Evolutionary conservation across 2,797 vertebrate species (phyloP).

Genomic region (Crotalus adamanteus): DNA sequence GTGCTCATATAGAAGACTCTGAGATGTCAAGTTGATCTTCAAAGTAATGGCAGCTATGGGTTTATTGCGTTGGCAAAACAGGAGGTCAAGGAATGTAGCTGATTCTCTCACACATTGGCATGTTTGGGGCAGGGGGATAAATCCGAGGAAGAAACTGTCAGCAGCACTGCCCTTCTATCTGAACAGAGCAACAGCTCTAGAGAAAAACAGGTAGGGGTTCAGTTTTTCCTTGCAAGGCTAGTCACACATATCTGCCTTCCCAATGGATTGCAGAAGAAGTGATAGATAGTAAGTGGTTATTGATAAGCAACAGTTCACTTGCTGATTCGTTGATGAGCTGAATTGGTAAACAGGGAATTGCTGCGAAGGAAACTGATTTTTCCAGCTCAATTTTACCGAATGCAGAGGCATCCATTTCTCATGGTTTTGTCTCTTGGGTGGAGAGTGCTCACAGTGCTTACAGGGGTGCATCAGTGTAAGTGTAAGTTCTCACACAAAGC

Average conservation of each 20-base stretch:
- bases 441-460: background rate
- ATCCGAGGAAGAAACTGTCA: background rate
- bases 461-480: background rate
- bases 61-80: constrained; percentile 16
- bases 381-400: background rate
- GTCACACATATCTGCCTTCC: background rate
- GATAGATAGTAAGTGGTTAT: background rate
- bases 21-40: constrained; percentile 14
- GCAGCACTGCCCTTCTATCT: no score
- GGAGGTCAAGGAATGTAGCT: background rate
- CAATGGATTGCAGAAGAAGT: background rate
- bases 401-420: background rate
- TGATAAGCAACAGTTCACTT: background rate
- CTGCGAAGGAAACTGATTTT: background rate
- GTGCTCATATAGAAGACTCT: background rate
- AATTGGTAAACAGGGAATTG: background rate
- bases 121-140: background rate
- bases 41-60: constrained; percentile 23
- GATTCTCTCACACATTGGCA: background rate
- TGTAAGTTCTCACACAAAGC: constrained; percentile 30
- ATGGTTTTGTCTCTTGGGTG: background rate
- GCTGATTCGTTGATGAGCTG: background rate
- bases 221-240: background rate
- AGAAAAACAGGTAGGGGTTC: no score
- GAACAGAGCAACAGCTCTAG: background rate